Conservation (phyloP, 2,113 vertebrate species). For the Mesoclemmys tuberculata region DNA sequence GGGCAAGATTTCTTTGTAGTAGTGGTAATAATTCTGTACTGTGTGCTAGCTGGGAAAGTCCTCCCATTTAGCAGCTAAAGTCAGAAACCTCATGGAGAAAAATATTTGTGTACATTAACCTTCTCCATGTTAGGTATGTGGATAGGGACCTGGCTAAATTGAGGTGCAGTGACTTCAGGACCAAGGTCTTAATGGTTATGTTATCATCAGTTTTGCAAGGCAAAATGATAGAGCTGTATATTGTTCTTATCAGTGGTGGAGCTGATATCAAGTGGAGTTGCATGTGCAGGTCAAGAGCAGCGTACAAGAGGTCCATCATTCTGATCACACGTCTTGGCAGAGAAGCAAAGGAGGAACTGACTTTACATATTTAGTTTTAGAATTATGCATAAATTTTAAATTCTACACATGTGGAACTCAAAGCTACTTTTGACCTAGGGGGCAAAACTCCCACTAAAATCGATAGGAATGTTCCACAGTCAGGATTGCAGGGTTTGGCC, state of each 20-base stretch:
- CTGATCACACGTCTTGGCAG: not conserved
- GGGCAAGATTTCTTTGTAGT: not conserved
- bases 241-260: not conserved
- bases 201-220: not conserved
- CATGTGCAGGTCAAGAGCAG: not conserved
- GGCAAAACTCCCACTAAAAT: not conserved
- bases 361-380: not conserved
- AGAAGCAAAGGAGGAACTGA: not conserved
- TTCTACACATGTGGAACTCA: not conserved
- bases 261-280: not conserved
- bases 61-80: not conserved
- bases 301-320: not conserved
- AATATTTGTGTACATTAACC: not conserved
- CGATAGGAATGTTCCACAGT: not conserved
- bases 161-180: not conserved
- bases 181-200: not conserved
- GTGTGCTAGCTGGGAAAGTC: not conserved
- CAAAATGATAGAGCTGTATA: not conserved
- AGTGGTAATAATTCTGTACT: not conserved
- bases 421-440: not conserved
- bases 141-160: not conserved
- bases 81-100: not conserved
- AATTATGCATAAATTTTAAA: not conserved
- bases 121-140: not conserved
- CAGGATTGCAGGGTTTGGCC: rapidly evolving